These are phyloP conservation scores for Drosophila truncata DNA, from an alignment of 1,140 invertebrate genomes.

Conservation along the genomic window DNA sequence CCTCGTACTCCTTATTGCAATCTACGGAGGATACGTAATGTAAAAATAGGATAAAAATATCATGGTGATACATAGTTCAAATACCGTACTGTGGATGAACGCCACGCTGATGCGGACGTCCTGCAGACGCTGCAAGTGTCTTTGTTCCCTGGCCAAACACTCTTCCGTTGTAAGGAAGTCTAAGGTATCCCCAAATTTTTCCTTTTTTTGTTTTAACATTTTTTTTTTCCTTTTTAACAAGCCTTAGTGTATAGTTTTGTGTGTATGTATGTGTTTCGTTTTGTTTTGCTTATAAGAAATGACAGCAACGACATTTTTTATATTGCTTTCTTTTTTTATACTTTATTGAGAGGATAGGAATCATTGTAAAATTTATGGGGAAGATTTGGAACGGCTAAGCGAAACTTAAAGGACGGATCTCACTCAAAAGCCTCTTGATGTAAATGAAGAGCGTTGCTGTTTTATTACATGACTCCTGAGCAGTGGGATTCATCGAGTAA, in stretches of 20 bases:
- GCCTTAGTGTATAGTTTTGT: background rate
- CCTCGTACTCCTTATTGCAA: conserved; percentile 29
- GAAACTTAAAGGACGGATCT: conserved; percentile 65
- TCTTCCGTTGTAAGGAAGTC: conserved; percentile 35
- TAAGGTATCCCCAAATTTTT: background rate
- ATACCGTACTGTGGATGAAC: conserved; percentile 41
- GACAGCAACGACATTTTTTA: conserved; percentile 19
- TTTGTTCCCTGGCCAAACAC: conserved; percentile 32
- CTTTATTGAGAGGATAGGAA: conserved; percentile 8
- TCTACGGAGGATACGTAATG: conserved; percentile 6
- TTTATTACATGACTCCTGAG: conserved; percentile 51
- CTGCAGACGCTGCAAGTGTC: conserved; percentile 51
- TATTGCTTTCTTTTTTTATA: background rate
- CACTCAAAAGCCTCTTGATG: conserved; percentile 53
- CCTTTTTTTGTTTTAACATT: conserved; percentile 12
- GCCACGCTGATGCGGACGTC: conserved; percentile 45
- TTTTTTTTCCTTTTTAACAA: conserved; percentile 2
- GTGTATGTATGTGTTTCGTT: conserved; percentile 10
- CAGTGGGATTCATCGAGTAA: conserved; percentile 52
- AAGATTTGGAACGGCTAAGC: conserved; percentile 40
- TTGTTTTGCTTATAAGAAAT: background rate
- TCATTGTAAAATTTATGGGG: conserved; percentile 16
- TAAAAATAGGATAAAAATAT: too few relatives aligned
- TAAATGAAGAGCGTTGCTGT: conserved; percentile 47
- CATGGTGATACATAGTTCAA: background rate